These are phyloP conservation scores for Takifugu bimaculatus DNA, from an alignment of 2,113 vertebrate genomes.

Conservation along the genomic window DNA sequence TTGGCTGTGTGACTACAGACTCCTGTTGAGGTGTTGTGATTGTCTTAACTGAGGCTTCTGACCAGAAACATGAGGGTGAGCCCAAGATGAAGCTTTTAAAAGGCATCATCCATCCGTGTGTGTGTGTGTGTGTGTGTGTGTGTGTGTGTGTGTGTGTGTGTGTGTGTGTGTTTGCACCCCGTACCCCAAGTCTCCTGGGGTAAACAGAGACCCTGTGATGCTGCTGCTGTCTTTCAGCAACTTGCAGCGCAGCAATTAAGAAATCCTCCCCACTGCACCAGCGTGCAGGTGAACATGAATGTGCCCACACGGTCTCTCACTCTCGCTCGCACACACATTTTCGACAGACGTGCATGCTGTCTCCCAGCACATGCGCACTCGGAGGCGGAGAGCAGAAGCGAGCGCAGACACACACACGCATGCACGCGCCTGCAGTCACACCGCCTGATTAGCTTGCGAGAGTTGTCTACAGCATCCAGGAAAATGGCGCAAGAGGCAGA, in stretches of 20 bases:
- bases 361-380: conserved; percentile 71
- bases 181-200: conserved; percentile 20
- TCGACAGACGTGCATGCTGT: conserved; percentile 69
- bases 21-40: conserved; percentile 12
- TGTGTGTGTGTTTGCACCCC: neutral
- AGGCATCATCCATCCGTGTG: conserved; percentile 5
- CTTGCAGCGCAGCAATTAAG: conserved; percentile 23
- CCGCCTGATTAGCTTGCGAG: conserved; percentile 77
- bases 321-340: conserved; percentile 63
- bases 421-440: conserved; percentile 71
- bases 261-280: conserved; percentile 39
- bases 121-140: conserved; percentile 5
- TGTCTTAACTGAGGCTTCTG: neutral
- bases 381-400: conserved; percentile 30
- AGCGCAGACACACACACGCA: conserved; percentile 49
- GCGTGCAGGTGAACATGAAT: conserved; percentile 56
- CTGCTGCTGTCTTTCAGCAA: conserved; percentile 19
- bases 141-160: conserved; percentile 9
- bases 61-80: conserved; percentile 1
- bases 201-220: conserved; percentile 30
- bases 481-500: conserved; percentile 68
- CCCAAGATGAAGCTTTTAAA: conserved; percentile 1
- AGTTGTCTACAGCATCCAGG: conserved; percentile 75
- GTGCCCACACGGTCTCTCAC: conserved; percentile 63
- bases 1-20: conserved; percentile 38